Conservation (phyloP, 2,797 vertebrate species). For the Labeo calbasu region DNA sequence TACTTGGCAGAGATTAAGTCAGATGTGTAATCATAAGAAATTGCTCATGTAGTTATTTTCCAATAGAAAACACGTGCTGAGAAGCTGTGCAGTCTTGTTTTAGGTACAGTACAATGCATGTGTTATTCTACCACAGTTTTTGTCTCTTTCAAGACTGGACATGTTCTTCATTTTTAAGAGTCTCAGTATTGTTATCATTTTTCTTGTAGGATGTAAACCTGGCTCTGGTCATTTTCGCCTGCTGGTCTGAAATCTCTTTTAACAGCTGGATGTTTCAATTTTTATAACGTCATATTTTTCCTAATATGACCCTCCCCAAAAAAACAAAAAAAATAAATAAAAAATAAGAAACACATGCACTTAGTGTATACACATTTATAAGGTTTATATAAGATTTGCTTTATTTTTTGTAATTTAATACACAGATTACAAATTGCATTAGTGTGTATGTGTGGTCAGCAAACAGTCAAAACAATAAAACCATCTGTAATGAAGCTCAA, state of each 20-base stretch:
- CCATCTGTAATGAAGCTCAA: background rate
- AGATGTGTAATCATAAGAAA: slow-evolving; percentile 40
- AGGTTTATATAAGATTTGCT: background rate
- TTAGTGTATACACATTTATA: background rate
- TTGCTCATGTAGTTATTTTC: slow-evolving; percentile 36
- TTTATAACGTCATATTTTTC: background rate
- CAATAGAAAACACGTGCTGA: slow-evolving; percentile 2
- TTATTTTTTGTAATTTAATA: background rate
- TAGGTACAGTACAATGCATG: background rate
- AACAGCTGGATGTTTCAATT: background rate
- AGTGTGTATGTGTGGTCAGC: background rate
- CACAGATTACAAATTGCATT: background rate
- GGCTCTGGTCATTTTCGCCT: background rate
- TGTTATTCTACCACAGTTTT: background rate
- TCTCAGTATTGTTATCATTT: background rate
- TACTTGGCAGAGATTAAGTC: slow-evolving; percentile 41
- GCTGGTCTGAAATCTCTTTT: background rate
- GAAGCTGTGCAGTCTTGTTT: slow-evolving; percentile 9
- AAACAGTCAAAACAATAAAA: background rate
- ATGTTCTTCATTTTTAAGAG: background rate
- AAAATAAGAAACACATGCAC: background rate
- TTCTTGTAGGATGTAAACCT: background rate
- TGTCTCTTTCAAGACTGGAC: background rate
- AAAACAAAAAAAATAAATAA: no score
- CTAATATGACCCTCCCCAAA: no score